Evolutionary conservation across 2,888 invertebrate genomes (phyloP), one percentile per base, ranked within the genome.

Genomic region (Agriotes lineatus): DNA sequence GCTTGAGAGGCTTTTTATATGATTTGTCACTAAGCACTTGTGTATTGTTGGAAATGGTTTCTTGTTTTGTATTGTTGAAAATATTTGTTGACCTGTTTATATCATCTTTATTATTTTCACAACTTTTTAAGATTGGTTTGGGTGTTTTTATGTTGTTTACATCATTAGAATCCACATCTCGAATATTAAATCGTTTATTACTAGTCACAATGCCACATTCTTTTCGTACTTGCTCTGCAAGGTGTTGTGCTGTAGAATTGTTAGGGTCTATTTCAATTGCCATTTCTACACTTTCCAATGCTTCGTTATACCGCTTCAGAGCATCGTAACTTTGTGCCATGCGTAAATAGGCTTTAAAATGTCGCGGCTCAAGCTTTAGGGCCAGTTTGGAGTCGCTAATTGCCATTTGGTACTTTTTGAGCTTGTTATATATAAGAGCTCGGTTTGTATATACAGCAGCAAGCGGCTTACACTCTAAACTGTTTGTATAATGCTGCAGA

Each of bases 381-480:
- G 90, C 91, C 45, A 79, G 79, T 63, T 90, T 85, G 74, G 90
- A 90, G 79, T 93, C 93, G 0, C 83, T 75, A 3, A 91, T 78
- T 0, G 91, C 90, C n/a, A 87, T 83, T 18, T 85, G 73, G 48
- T 74, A 79, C 66, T 77, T 77, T 66, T 79, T 77, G 44, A 81
- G 57, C 68, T 79, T 81, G 82, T 86, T 80, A 86, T 89, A 83
- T 42, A 90, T 86, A 16, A 90, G 84, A 1, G 93, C 92, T 48
- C 93, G 86, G 82, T 93, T 93, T 77, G 92, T 93, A 76, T 87
- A 89, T 1, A 88, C 87, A 10, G 86, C 85, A 0, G 87, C 83
- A 9, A 85, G 85, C 0, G 88, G 85, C 71, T 85, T 80, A 20
- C 88, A 83, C 1, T 84, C 78, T 50, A 93, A 87, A 77, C 92